Evolutionary conservation across 2,888 invertebrate species (phyloP).

Genomic region (Diarsia brunnea): DNA sequence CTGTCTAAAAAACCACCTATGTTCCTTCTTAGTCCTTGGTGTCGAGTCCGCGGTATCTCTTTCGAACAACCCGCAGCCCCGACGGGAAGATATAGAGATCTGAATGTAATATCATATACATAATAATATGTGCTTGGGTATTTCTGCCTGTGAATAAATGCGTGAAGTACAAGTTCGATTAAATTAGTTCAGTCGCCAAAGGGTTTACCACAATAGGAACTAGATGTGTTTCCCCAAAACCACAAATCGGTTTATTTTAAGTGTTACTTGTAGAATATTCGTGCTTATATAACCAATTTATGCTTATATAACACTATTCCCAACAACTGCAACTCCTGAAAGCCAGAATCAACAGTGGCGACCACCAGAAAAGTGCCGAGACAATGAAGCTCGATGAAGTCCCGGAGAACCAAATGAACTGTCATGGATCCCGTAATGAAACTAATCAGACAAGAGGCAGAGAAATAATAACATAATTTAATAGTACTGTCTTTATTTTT

Average conservation of each 20-base stretch:
- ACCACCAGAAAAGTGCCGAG: not conserved
- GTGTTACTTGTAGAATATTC: not conserved
- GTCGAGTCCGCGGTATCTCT: no score
- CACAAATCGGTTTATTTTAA: not conserved
- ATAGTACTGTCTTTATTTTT: no score
- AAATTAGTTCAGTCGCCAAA: not conserved
- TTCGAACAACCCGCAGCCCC: no score
- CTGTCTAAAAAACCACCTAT: no score
- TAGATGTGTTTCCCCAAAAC: not conserved
- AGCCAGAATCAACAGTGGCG: not conserved
- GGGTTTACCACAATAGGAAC: not conserved
- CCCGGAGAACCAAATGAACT: not conserved
- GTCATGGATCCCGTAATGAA: not conserved
- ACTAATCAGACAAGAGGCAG: not conserved
- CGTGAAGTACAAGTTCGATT: not conserved
- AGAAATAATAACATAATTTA: not conserved
- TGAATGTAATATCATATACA: not conserved
- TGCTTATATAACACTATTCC: not conserved
- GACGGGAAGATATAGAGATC: not conserved
- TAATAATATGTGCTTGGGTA: not conserved
- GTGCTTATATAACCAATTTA: not conserved
- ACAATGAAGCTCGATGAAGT: not conserved
- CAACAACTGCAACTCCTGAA: not conserved
- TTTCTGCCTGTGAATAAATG: not conserved
- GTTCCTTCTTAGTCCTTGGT: no score